These are phyloP conservation scores for Amphiura filiformis DNA, from an alignment of 35 echinoderm and acorn worm species.

Conservation along the genomic window DNA sequence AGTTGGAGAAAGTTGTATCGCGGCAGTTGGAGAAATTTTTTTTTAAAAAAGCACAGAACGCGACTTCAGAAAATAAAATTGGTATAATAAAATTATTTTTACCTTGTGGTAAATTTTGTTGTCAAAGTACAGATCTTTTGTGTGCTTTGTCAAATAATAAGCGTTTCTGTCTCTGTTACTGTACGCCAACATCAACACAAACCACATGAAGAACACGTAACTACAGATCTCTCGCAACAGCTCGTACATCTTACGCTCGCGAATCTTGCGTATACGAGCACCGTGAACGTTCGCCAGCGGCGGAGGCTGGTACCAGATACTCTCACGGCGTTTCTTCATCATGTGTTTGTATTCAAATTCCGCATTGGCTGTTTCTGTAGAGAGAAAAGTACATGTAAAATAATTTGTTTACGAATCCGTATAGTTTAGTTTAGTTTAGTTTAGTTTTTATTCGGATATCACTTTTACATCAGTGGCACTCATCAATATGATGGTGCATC, in stretches of 20 bases:
- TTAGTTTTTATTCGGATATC: no score
- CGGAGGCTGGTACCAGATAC: slow-evolving; percentile 68
- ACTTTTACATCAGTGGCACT: no score
- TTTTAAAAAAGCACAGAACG: no score
- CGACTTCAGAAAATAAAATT: no score
- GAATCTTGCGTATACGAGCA: slow-evolving; percentile 41
- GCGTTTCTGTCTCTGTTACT: slow-evolving; percentile 65
- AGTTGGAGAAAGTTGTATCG: no score
- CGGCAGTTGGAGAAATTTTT: no score
- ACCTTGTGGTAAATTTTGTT: slow-evolving; percentile 47
- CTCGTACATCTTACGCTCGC: slow-evolving; percentile 65
- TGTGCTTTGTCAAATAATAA: slow-evolving; percentile 71
- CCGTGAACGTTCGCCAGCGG: not conserved
- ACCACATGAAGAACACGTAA: slow-evolving; percentile 70
- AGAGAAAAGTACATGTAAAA: not conserved
- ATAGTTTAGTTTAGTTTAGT: no score
- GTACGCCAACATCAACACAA: slow-evolving; percentile 76
- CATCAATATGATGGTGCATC: no score
- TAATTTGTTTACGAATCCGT: no score
- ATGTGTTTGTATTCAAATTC: slow-evolving; percentile 39
- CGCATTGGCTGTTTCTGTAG: slow-evolving; percentile 49
- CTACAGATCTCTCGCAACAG: slow-evolving; percentile 70
- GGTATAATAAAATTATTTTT: no score
- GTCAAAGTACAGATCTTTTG: slow-evolving; percentile 68
- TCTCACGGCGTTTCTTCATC: slow-evolving; percentile 14